phyloP scores from a whole-genome alignment of 2,888 invertebrate species.

The Dryobotodes eremita region DNA sequence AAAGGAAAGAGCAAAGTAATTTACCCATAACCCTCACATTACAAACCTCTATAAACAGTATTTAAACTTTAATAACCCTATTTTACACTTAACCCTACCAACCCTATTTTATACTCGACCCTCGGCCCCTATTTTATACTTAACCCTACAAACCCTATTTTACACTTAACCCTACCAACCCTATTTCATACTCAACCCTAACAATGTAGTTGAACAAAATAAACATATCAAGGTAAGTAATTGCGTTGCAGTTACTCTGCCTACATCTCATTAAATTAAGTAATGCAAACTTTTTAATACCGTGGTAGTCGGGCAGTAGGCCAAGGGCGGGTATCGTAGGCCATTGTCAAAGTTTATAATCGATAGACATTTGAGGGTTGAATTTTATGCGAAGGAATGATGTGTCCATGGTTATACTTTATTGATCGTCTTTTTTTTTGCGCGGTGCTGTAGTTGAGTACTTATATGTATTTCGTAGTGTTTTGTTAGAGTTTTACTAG shows the following conservation, averaged over 20 bases:
- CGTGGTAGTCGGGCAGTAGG: conserved; percentile 60
- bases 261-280: conserved; percentile 14
- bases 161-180: neutral
- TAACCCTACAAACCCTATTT: neutral
- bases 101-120: neutral
- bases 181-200: conserved; percentile 9
- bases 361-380: conserved; percentile 49
- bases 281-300: conserved; percentile 52
- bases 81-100: too few species aligned
- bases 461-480: neutral
- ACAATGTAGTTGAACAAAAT: conserved; percentile 19
- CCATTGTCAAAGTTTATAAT: conserved; percentile 67
- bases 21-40: neutral
- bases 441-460: neutral
- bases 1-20: neutral
- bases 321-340: conserved; percentile 61
- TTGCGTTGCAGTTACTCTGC: conserved; percentile 11
- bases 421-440: neutral
- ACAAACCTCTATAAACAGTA: neutral
- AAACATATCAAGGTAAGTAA: conserved; percentile 12
- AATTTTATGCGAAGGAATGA: conserved; percentile 3
- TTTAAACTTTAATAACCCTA: neutral
- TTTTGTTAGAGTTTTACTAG: neutral
- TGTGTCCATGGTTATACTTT: conserved; percentile 20
- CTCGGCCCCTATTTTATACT: neutral